Evolutionary conservation across 2,888 invertebrate genomes (phyloP).

Genomic region (Drosophila longiperda): DNA sequence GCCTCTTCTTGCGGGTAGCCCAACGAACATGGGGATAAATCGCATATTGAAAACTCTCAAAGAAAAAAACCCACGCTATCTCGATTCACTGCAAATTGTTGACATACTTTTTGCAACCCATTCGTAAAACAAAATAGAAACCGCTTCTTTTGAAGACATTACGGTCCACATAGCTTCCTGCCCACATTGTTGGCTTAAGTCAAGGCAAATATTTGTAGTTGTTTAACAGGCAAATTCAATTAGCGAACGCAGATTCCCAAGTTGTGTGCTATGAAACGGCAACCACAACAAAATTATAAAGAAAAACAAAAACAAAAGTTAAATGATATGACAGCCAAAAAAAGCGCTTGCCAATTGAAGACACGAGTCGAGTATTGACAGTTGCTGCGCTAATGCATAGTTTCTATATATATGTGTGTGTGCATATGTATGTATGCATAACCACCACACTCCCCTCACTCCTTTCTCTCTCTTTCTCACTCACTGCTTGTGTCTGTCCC

Average conservation of each 20-base stretch:
- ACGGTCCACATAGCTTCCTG: conserved; percentile 47
- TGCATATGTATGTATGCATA: not conserved
- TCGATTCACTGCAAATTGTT: conserved; percentile 31
- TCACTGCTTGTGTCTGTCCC: conserved; percentile 11
- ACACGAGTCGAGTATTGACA: conserved; percentile 42
- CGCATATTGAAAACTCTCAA: conserved; percentile 5
- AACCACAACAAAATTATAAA: not conserved
- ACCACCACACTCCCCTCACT: not conserved
- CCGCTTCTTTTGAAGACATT: conserved; percentile 18
- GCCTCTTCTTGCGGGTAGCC: not conserved
- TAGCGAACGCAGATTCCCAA: conserved; percentile 51
- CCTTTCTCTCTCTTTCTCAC: not conserved
- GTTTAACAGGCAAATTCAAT: conserved; percentile 70
- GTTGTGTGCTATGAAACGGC: conserved; percentile 25
- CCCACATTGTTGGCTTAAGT: conserved; percentile 52
- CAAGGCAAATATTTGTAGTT: conserved; percentile 47
- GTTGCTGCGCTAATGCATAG: conserved; percentile 47
- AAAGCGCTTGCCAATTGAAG: conserved; percentile 53
- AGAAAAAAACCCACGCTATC: conserved; percentile 27
- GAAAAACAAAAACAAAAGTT: conserved; percentile 40
- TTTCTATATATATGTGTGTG: not conserved
- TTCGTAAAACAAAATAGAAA: conserved; percentile 10
- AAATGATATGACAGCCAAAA: conserved; percentile 58
- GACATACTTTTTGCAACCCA: conserved; percentile 48
- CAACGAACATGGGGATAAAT: not conserved